A percentile compares a stretch with the other conserved stretches of the same genome.
phyloP scores from a whole-genome alignment of 2,113 vertebrate species.

The Cavia aperea region DNA sequence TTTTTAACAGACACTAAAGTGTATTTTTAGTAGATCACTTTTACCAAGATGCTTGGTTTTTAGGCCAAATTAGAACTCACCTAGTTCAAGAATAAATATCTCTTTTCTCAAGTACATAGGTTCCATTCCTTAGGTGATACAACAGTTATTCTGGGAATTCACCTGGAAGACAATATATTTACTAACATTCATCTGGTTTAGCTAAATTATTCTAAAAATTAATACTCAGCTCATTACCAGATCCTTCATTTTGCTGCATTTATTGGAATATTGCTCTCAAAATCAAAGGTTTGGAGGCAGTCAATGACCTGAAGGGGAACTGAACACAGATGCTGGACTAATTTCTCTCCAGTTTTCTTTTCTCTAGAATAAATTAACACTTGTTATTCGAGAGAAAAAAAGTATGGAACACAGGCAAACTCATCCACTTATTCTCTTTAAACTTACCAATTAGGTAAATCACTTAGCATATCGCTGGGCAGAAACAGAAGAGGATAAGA shows the following conservation, averaged over 20 bases:
- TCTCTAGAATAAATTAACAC: neutral
- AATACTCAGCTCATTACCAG: neutral
- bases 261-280: neutral
- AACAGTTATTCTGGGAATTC: neutral
- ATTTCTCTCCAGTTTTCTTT: neutral
- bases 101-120: neutral
- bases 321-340: neutral
- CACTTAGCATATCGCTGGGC: neutral
- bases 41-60: neutral
- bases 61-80: neutral
- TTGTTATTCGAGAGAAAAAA: neutral
- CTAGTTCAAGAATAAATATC: neutral
- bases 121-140: neutral
- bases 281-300: neutral
- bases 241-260: neutral
- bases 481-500: neutral
- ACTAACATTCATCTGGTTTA: neutral
- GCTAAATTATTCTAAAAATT: neutral
- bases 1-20: neutral
- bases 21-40: rapidly evolving
- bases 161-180: neutral
- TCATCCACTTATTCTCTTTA: neutral
- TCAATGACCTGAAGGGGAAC: neutral
- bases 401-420: neutral
- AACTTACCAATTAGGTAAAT: neutral